Evolutionary conservation across 2,888 invertebrate species (phyloP), one percentile per base, ranked within the genome.

Genomic region (Drosophila phalerata): DNA sequence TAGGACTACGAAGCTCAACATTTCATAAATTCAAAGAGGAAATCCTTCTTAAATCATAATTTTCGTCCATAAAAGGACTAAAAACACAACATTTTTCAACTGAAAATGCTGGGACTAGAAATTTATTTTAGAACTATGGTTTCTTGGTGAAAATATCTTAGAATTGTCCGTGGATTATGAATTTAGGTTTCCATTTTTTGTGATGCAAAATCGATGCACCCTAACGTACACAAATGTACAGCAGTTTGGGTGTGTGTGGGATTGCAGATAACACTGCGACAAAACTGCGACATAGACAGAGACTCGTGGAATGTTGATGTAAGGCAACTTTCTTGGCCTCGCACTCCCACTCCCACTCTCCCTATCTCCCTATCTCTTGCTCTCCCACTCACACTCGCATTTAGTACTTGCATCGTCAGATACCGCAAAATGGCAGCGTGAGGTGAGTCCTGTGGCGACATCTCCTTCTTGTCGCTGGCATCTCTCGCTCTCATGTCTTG

Each of bases 371-470:
- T 13, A 25, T 5, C 37, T 15, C 28, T 3, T 15, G 4, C n/a
- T 17, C 19, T 30, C 25, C 6, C 25, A 9, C 38, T 48, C 52
- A 9, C 64, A 34, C 45, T n/a, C 34, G 49, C 69, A 47, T 45
- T 45, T 34, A 22, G 28, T 17, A 17, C 13, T 53, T 15, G 61
- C 38, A n/a, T 15, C 4, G 30, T 4, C 17, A 37, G 47, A 47
- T 63, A 86, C 84, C 84, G 57, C 84, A 84, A 84, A 88, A 78
- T 85, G 84, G 73, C 84, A 78, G 67, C 62, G 79, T 61, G 69
- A 82, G 80, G 71, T 77, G 67, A 69, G 67, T 85, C 69, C 68
- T 83, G 79, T 60, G 82, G 85, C 63, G n/a, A n/a, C 51, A 57
- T 45, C 74, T 61, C 15, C 67, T 52, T 55, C 30, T 37, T 75